These are phyloP conservation scores for Chorisops tibialis DNA, from an alignment of 2,888 invertebrate species.

Conservation along the genomic window DNA sequence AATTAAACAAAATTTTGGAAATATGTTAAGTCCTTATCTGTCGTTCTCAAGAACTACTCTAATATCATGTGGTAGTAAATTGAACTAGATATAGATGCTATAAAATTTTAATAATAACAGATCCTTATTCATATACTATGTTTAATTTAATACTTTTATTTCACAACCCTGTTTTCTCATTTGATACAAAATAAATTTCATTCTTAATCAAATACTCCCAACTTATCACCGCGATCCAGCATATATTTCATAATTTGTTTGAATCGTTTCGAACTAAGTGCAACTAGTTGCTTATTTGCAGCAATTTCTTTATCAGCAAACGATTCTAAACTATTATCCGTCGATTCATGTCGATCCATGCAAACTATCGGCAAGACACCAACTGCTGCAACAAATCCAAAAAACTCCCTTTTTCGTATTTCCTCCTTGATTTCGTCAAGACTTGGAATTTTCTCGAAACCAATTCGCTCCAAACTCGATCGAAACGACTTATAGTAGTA, in stretches of 20 bases:
- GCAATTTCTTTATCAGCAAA: constrained; percentile 40
- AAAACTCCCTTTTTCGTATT: constrained; percentile 39
- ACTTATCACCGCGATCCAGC: constrained; percentile 42
- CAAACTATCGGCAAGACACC: constrained; percentile 42
- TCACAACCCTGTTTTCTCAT: no score
- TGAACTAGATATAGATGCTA: no score
- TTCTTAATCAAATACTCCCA: constrained; percentile 41
- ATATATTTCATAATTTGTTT: constrained; percentile 41
- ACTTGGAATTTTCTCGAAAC: constrained; percentile 36
- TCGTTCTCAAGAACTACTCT: no score
- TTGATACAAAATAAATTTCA: no score
- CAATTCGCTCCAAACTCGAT: constrained; percentile 35
- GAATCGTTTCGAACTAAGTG: constrained; percentile 41
- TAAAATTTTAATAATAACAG: no score
- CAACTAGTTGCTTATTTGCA: constrained; percentile 38
- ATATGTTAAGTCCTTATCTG: no score
- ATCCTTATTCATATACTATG: no score
- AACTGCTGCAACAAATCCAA: constrained; percentile 44
- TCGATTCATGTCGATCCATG: constrained; percentile 41
- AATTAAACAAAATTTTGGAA: no score
- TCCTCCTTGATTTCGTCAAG: constrained; percentile 41
- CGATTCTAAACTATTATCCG: constrained; percentile 42
- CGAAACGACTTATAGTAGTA: constrained; percentile 44
- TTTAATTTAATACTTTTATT: no score
- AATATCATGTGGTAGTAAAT: no score